Base-by-base conservation (phyloP, 1,140 invertebrate species). In the Pemphigus obesinymphae region DNA sequence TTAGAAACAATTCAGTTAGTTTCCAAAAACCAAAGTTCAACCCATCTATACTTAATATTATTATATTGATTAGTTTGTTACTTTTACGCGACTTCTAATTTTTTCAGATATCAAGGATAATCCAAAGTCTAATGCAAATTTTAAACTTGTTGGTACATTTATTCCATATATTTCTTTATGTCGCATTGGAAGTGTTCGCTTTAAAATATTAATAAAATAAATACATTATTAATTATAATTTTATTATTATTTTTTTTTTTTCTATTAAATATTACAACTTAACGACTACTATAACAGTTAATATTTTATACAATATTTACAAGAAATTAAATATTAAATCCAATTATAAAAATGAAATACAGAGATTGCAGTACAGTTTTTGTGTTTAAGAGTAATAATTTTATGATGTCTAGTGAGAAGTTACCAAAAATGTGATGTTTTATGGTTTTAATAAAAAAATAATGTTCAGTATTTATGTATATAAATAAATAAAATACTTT, bases 141-240 rank as follows among this genome's bases (percentile, higher is more conserved):
- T 93, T 53, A 95, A 88, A 0, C 93, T 92, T 0, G 91, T 89
- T 84, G 93, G 93, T 0, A 92, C 90, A 85, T 95, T 93, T 34
- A 95, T 91, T 8, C 90, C 93, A 85, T 95, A 92, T 6, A 95
- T 91, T 85, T 93, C 91, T 86, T 95, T 95, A 87, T 96, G 94
- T 83, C 94, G 89, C 90, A 95, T 92, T 37, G 94, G 94, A 58
- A 95, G 87, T 2, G 93, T 94, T 87, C 92, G 90, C 93, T 95
- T 86, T 63, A 89, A 89, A 82, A 48, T 50, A 31, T 72, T 31
- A 31, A 72, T 45, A 72, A 72, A 45, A 31, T n/a, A n/a, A 11
- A 31, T 11, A 31, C 29, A 73, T 45, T 29, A 26, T 10, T 72
- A 29, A 20, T 29, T 72, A 66, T 66, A 20, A 48, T 0, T 26